Conservation (phyloP, 64 coral and sea anemone genomes). For the Montipora foliosa region DNA sequence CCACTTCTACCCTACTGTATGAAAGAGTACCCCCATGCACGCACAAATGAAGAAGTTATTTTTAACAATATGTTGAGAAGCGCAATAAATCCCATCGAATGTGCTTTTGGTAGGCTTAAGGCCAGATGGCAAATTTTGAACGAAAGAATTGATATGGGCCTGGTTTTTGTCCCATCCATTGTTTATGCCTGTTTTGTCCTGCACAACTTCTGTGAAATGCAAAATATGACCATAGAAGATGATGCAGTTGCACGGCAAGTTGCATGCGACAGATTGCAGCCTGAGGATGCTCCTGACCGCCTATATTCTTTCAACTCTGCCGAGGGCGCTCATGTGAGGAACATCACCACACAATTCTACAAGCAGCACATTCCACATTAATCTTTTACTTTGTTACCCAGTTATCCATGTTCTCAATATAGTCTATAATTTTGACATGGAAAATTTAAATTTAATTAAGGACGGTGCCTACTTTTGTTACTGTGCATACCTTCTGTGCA, state of each 20-base stretch:
- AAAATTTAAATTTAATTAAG: too few species aligned
- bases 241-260: not conserved
- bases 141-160: constrained; percentile 2
- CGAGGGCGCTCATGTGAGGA: too few species aligned
- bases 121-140: constrained; percentile 22
- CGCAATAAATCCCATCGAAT: constrained; percentile 43
- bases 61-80: constrained; percentile 45
- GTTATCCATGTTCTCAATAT: too few species aligned
- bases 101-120: constrained; percentile 28
- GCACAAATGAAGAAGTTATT: constrained; percentile 47
- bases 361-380: too few species aligned
- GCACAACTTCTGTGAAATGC: constrained; percentile 49
- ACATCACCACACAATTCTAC: too few species aligned
- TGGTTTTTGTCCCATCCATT: constrained; percentile 9
- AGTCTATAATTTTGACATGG: too few species aligned
- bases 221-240: not conserved
- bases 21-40: constrained; percentile 42
- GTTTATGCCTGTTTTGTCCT: constrained; percentile 44
- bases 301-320: not conserved
- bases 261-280: not conserved
- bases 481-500: not conserved
- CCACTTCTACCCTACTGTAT: constrained; percentile 59
- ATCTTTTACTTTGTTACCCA: too few species aligned
- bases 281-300: not conserved
- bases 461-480: too few species aligned